Base-by-base conservation (phyloP, 2,888 invertebrate species). In the Lasius platythorax region DNA sequence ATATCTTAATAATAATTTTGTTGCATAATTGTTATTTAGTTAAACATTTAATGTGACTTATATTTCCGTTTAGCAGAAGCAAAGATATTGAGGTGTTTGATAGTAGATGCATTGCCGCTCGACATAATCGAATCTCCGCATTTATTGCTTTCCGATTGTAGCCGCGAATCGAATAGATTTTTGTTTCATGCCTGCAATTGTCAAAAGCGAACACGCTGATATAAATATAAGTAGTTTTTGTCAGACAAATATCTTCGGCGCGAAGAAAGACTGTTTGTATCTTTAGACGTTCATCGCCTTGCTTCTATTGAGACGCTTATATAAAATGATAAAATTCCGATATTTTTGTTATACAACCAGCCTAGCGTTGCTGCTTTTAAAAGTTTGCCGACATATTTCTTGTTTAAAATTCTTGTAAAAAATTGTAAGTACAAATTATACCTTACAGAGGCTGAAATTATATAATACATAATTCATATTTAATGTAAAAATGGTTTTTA, bases 221-320 rank as follows among this genome's bases (percentile, higher is more conserved):
- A 50, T 68, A 83, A 37, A 66, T 79, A 79, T 72, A 85, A 85
- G 78, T 79, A 72, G 78, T 87, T 86, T 88, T 88, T 87, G 81
- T 79, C 87, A 85, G 88, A 88, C 86, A 89, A 89, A 90, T 91
- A 88, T 90, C 83, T 85, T 64, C 87, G 84, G 46, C 56, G 82
- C 23, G 66, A 67, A 64, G 63, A 23, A 74, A 66, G 43, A 23
- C 46, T 50, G 81, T 82, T 73, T 73, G 82, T 37, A 73, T 82
- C 56, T 61, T n/a, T 40, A 67, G 67, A 50, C 5, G 6, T 50
- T 18, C 18, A 50, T 50, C 50, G 50, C 18, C 18, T 50, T 50
- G 18, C 0, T 50, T 18, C 18, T 18, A 50, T 50, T 50, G 18
- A 18, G 6, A 50, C 0, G 18, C 18, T 50, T 50, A 50, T 6